These are phyloP conservation scores for Eptatretus atami DNA, from an alignment of 2,797 vertebrate species.

Conservation along the genomic window DNA sequence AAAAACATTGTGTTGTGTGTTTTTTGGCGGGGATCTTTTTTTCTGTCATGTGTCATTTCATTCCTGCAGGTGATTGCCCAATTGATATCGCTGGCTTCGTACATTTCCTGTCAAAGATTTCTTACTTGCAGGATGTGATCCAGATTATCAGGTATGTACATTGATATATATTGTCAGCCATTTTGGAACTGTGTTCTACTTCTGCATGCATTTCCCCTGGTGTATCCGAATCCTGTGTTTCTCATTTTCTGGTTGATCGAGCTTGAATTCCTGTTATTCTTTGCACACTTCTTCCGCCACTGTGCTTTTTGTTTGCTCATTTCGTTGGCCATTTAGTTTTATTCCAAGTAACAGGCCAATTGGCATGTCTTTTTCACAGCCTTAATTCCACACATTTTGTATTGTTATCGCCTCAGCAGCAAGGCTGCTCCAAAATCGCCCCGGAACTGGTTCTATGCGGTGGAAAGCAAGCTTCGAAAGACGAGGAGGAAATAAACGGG, in stretches of 20 bases:
- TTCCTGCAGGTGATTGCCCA: slow-evolving; percentile 31
- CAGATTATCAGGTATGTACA: slow-evolving; percentile 36
- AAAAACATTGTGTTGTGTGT: too few relatives aligned
- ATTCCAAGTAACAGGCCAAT: too few relatives aligned
- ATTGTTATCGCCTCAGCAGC: slow-evolving; percentile 34
- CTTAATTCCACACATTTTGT: background rate
- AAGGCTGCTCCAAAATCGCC: slow-evolving; percentile 19
- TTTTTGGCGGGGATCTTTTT: too few relatives aligned
- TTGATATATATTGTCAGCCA: background rate
- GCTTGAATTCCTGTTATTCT: too few relatives aligned
- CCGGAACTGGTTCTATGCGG: slow-evolving; percentile 55
- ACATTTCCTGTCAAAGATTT: slow-evolving; percentile 71
- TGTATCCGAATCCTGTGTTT: too few relatives aligned
- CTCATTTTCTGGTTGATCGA: too few relatives aligned
- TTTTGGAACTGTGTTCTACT: background rate
- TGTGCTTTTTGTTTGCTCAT: too few relatives aligned
- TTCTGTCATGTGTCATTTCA: too few relatives aligned
- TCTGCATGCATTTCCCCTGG: background rate
- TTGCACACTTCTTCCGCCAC: too few relatives aligned
- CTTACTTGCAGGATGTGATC: slow-evolving; percentile 56
- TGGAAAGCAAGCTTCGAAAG: slow-evolving; percentile 26
- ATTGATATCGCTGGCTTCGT: slow-evolving; percentile 81
- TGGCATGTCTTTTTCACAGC: too few relatives aligned
- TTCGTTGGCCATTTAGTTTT: too few relatives aligned
- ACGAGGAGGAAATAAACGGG: slow-evolving; percentile 47